Evolutionary conservation across 1,140 invertebrate genomes (phyloP).

Genomic region (Drosophila seguyi): DNA sequence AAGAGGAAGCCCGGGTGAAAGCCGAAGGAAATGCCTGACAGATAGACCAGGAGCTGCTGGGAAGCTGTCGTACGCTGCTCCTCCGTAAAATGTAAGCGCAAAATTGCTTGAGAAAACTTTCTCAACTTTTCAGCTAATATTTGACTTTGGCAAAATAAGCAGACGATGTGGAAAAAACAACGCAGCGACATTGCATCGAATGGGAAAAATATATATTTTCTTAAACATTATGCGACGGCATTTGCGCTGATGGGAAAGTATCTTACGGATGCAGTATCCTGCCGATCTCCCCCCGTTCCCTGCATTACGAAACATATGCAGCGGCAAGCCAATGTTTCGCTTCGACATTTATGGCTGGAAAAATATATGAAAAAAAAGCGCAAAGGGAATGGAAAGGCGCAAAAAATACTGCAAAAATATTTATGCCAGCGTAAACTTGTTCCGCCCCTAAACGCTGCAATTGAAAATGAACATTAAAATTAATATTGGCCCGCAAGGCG

Average conservation of each 20-base stretch:
- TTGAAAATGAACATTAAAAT: slow-evolving; percentile 78
- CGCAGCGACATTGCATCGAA: slow-evolving; percentile 68
- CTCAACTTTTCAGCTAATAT: slow-evolving; percentile 84
- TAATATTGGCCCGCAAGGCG: slow-evolving; percentile 59
- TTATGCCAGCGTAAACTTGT: slow-evolving; percentile 41
- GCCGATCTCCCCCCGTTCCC: not conserved
- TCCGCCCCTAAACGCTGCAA: slow-evolving; percentile 50
- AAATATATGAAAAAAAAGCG: not conserved
- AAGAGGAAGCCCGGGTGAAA: slow-evolving; percentile 2
- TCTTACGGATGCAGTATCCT: slow-evolving; percentile 27
- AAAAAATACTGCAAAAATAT: slow-evolving; percentile 26
- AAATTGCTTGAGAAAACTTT: slow-evolving; percentile 84
- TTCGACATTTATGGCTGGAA: slow-evolving; percentile 36
- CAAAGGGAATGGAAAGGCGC: not conserved
- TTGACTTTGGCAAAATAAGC: slow-evolving; percentile 82
- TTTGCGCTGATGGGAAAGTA: slow-evolving; percentile 69
- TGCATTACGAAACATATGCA: slow-evolving; percentile 32
- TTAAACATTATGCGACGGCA: slow-evolving; percentile 75
- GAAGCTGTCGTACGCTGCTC: slow-evolving; percentile 26
- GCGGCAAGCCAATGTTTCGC: slow-evolving; percentile 33
- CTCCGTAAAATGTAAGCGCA: slow-evolving; percentile 79
- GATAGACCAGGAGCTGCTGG: slow-evolving; percentile 70
- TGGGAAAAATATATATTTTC: slow-evolving; percentile 70
- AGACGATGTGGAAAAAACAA: slow-evolving; percentile 82
- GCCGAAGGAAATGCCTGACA: slow-evolving; percentile 72